phyloP scores from a whole-genome alignment of 2,113 vertebrate species.

The Anguilla japonica region DNA sequence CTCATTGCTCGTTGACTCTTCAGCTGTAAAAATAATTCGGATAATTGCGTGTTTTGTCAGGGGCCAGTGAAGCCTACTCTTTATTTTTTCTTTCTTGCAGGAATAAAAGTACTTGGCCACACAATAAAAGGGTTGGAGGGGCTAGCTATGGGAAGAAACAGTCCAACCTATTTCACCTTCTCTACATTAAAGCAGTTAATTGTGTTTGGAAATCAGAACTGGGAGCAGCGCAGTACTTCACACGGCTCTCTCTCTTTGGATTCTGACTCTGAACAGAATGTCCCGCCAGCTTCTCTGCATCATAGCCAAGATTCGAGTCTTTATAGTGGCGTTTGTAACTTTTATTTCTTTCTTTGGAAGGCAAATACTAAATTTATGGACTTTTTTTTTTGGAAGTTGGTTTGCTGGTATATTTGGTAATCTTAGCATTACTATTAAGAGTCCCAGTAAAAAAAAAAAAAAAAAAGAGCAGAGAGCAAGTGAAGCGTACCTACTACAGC shows the following conservation, averaged over 20 bases:
- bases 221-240: background rate
- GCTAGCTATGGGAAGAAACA: background rate
- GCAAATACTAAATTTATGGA: background rate
- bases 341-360: background rate
- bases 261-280: background rate
- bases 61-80: conserved; percentile 13
- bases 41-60: conserved; percentile 56
- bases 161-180: background rate
- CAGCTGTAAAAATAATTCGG: conserved; percentile 63
- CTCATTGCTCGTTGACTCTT: conserved; percentile 44
- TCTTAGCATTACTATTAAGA: background rate
- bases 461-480: no score
- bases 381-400: background rate
- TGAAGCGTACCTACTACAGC: no score
- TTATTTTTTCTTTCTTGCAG: background rate
- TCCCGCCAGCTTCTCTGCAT: background rate
- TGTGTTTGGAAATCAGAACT: background rate
- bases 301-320: background rate
- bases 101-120: background rate
- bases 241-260: background rate
- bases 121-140: background rate
- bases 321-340: no score
- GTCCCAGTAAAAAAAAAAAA: background rate
- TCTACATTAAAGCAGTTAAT: background rate
- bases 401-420: background rate